Evolutionary conservation across 2,797 vertebrate species (phyloP).

Genomic region (Hozukius guyotensis): DNA sequence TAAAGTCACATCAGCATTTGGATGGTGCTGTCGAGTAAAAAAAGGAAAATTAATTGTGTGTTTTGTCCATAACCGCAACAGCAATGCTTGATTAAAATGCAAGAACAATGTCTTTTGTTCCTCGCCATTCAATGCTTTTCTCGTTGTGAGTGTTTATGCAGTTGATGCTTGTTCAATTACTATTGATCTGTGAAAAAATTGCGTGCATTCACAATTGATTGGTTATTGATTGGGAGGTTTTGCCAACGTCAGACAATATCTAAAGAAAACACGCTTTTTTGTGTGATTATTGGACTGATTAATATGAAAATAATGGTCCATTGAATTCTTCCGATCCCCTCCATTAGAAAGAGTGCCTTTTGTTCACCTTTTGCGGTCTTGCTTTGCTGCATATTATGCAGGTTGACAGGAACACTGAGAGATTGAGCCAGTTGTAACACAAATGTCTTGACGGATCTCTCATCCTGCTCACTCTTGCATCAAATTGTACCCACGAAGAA

Average conservation of each 20-base stretch:
- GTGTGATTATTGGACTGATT: slow-evolving; percentile 15
- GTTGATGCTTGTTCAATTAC: slow-evolving; percentile 14
- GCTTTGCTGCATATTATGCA: background rate
- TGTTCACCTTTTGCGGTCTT: background rate
- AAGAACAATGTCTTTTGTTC: background rate
- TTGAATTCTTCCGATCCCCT: background rate
- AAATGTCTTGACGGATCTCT: background rate
- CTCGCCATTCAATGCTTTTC: background rate
- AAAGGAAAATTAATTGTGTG: background rate
- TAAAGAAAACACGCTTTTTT: slow-evolving; percentile 17
- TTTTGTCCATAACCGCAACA: background rate
- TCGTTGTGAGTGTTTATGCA: background rate
- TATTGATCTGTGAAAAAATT: slow-evolving; percentile 3
- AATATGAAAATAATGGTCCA: background rate
- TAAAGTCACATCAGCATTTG: slow-evolving; percentile 6
- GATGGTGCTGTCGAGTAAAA: background rate
- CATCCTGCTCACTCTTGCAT: background rate
- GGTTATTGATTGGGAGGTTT: slow-evolving; percentile 18
- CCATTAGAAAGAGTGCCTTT: background rate
- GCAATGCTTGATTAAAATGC: slow-evolving; percentile 13
- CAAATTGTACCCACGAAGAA: background rate
- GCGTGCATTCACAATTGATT: slow-evolving; percentile 16
- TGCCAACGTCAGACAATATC: background rate
- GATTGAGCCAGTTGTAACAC: background rate
- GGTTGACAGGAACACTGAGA: background rate